Base-by-base conservation (phyloP, 2,888 invertebrate genomes). In the Exocentrus adspersus region DNA sequence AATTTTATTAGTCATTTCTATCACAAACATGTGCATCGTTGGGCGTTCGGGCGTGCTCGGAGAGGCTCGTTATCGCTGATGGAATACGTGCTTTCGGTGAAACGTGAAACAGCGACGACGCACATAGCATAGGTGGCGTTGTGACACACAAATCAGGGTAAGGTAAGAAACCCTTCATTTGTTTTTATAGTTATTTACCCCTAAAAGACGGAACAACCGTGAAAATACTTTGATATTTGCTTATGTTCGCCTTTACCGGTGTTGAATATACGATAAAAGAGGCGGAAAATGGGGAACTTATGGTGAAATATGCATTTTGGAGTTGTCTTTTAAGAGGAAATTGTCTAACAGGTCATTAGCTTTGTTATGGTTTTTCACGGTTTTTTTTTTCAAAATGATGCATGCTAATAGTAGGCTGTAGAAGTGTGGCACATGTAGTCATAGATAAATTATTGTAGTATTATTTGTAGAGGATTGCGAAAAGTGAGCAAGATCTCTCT, bases 101-200 rank as follows among this genome's bases (percentile, higher is more conserved):
- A 78, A 77, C 69, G 71, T 68, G 69, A 72, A 73, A 64, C 77
- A 80, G 75, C 76, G 76, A 77, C 81, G 81, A 81, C 81, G 82
- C 82, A 80, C 77, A 80, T 81, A 70, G 79, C 76, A 79, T 83
- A 83, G 83, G 82, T 83, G 83, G 83, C 83, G 83, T 83, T 78
- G 78, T 73, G 75, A 69, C 75, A 78, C 75, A 79, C 77, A 75
- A 79, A 78, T 79, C 80, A 80, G 82, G 82, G 82, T 74, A 82
- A 83, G 80, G 82, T 82, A 81, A 82, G 81, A 79, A 80, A 81
- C 81, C 82, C 81, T 82, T 78, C 75, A 78, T 73, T 75, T 80
- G 78, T 80, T 81, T 78, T 78, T 77, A 69, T 70, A 64, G 70
- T 77, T 78, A 75, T 78, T 78, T 78, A 74, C 70, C 72, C 74